These are phyloP conservation scores for Clarias fuscus DNA, from an alignment of 2,797 vertebrate species.

Conservation along the genomic window DNA sequence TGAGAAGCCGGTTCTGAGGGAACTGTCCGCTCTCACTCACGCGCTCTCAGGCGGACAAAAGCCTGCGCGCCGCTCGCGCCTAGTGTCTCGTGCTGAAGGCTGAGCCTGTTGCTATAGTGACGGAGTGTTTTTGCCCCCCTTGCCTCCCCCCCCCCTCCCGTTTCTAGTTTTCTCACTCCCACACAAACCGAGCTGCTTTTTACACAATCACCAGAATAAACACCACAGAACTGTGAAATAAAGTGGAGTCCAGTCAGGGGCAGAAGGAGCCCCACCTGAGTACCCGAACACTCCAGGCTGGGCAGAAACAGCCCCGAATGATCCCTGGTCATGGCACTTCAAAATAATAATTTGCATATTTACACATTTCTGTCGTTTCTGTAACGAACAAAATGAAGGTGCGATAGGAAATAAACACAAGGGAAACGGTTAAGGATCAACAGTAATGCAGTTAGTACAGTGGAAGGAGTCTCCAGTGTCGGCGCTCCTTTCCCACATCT, in stretches of 20 bases:
- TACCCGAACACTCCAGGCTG: not conserved
- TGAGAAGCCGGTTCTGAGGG: slow-evolving; percentile 9
- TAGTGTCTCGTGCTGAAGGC: slow-evolving; percentile 72
- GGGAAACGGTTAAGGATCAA: not conserved
- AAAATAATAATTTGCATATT: not conserved
- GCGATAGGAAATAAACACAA: not conserved
- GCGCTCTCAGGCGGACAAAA: slow-evolving; percentile 79
- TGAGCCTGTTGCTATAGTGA: slow-evolving; percentile 86
- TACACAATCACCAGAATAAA: slow-evolving; percentile 44
- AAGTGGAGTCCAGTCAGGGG: not conserved
- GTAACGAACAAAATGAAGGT: not conserved
- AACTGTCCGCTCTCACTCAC: slow-evolving; percentile 76
- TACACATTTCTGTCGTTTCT: not conserved
- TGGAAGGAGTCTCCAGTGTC: not conserved
- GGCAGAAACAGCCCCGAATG: not conserved
- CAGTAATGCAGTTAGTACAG: not conserved
- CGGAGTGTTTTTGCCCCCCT: slow-evolving; percentile 71
- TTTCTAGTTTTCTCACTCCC: slow-evolving; percentile 57
- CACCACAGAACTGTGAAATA: not conserved
- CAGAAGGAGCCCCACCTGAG: not conserved
- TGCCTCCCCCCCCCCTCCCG: slow-evolving; percentile 49
- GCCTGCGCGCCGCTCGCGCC: slow-evolving; percentile 64
- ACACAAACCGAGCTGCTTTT: slow-evolving; percentile 51
- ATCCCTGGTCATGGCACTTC: not conserved
- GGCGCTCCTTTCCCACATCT: not conserved